Evolutionary conservation across 2,113 vertebrate species (phyloP).

Genomic region (Oriolus oriolus): DNA sequence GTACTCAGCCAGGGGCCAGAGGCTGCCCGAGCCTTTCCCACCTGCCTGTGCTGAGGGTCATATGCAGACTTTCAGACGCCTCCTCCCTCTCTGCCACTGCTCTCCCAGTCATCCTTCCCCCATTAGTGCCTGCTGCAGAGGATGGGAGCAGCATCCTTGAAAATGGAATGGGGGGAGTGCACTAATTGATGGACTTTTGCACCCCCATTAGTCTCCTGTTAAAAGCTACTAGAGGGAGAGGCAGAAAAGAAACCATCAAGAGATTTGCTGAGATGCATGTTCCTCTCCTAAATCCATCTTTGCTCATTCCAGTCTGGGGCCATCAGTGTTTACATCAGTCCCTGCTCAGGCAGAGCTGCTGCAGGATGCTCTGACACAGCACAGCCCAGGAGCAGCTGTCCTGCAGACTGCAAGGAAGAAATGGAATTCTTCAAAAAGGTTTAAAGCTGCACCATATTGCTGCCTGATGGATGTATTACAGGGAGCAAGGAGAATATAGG

Average conservation of each 20-base stretch:
- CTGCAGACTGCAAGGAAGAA: not conserved
- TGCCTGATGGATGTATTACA: not conserved
- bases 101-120: not conserved
- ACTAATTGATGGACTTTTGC: not conserved
- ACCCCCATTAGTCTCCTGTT: not conserved
- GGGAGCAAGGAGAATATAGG: not conserved
- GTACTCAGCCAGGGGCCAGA: not conserved
- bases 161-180: not conserved
- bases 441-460: not conserved
- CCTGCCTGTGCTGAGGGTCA: not conserved
- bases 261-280: accelerated
- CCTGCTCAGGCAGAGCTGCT: not conserved
- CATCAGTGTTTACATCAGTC: not conserved
- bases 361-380: not conserved
- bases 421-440: not conserved
- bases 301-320: not conserved
- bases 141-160: not conserved
- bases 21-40: not conserved
- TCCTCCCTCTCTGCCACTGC: not conserved
- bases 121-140: not conserved
- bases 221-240: not conserved
- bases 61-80: not conserved
- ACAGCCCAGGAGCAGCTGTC: not conserved
- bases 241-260: not conserved
- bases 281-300: not conserved